Base-by-base conservation (phyloP, 2,888 invertebrate species). In the Helicoverpa assulta region DNA sequence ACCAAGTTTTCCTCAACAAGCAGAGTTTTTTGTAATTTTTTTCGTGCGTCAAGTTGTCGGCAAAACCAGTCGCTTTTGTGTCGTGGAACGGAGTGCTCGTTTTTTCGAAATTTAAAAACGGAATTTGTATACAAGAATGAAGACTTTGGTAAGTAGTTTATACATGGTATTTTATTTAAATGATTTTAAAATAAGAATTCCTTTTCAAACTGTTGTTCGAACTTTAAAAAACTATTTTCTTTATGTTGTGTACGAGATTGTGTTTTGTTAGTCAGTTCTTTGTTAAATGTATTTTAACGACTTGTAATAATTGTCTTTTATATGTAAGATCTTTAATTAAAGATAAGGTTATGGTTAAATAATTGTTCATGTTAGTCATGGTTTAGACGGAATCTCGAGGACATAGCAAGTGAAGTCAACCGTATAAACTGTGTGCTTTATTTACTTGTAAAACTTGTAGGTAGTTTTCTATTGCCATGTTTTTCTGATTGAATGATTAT, bases 11-110 rank as follows among this genome's bases (percentile, higher is more conserved):
- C 87, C 88, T 87, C 60, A 58, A 82, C 63, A 40, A 40, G 40
- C 40, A 79, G 63, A 70, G 73, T 80, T 84, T 82, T 40, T 74
- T 60, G 37, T 66, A 78, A 71, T 78, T 75, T 82, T 26, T 84
- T 86, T 88, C 83, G 62, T 77, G 73, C 80, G 75, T 74, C 67
- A 74, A 47, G 78, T 63, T 72, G 75, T 54, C 69, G 76, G 64
- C 78, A 26, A 73, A 85, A 81, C 86, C 91, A 91, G 92, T 91
- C 78, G 57, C 72, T 67, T 76, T 62, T 79, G 58, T 81, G 85
- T 78, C 86, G 86, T 87, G 81, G 77, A 60, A 63, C 58, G 26
- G 67, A 71, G 59, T 74, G 68, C 74, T 66, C 50, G 86, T 82
- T 75, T 73, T 57, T 60, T 40, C 26, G 21, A 6, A 47, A 29